Base-by-base conservation (phyloP, 2,797 vertebrate genomes). In the Momotus momota region DNA sequence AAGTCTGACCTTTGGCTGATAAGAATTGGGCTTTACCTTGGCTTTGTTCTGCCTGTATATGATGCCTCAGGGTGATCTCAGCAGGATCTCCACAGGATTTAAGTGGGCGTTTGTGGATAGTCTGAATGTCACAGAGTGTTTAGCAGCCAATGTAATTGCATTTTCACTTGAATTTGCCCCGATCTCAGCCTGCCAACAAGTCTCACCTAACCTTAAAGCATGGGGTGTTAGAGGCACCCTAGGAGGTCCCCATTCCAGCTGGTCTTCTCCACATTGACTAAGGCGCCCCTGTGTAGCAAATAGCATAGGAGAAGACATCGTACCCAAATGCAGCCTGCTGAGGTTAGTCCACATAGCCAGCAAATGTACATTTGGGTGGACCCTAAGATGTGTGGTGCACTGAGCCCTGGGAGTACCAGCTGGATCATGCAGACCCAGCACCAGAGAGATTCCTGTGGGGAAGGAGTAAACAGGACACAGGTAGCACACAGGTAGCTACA, bases 161-260 rank as follows among this genome's bases (percentile, higher is more conserved):
- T 94, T 95, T 87, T 94, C 79, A 61, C 18, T 57, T 93, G 46
- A 60, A 87, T 77, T 85, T 93, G 31, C 52, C 61, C 41, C 74
- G 27, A 80, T 71, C 22, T 92, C 49, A 74, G 52, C 43, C 62
- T 89, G 65, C 23, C 64, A 88, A 72, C 51, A 83, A 74, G 35
- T 67, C 52, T 35, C 40, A 60, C 43, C 61, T 83, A 62, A 70
- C 29, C 35, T 45, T 90, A 81, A 81, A 72, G 38, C 33, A 71
- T 2, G 1, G 21, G 15, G 5, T 81, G 26, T 62, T 73, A 20
- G 21, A 75, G 48, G 71, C 69, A 83, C 61, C 27, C 21, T 38
- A 64, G 48, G 41, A 67, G 15, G 12, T 48, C 25, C 25, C 12
- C 27, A 21, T 0, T 29, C 5, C 29, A 33, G 12, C 35, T 78